These are phyloP conservation scores for Penaeus japonicus DNA, from an alignment of 1,140 invertebrate genomes.

Conservation along the genomic window DNA sequence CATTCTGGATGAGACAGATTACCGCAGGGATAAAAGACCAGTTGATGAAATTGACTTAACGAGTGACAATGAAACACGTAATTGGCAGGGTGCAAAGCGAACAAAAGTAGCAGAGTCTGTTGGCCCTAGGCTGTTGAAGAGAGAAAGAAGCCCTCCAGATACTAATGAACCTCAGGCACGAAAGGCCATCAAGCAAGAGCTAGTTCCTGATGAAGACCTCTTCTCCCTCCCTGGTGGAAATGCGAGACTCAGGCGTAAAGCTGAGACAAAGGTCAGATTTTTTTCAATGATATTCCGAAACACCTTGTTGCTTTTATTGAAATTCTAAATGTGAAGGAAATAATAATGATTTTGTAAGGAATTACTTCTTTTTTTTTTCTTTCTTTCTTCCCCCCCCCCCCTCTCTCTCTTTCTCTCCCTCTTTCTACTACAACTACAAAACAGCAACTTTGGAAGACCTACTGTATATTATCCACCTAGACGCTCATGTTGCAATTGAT, in stretches of 20 bases:
- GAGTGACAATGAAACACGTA: neutral
- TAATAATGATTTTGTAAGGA: too few species aligned
- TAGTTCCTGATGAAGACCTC: neutral
- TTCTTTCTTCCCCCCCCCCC: too few species aligned
- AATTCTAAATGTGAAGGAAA: too few species aligned
- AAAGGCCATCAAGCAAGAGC: neutral
- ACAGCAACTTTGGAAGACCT: too few species aligned
- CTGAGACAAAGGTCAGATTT: neutral
- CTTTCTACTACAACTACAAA: too few species aligned
- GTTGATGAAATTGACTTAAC: neutral
- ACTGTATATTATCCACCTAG: too few species aligned
- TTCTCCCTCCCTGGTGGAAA: neutral
- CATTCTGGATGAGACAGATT: constrained; percentile 9
- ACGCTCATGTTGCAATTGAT: too few species aligned
- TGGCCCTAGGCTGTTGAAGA: neutral
- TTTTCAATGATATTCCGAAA: too few species aligned
- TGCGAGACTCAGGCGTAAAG: neutral
- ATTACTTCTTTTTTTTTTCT: too few species aligned
- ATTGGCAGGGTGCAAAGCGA: neutral
- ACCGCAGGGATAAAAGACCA: neutral
- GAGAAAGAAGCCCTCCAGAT: neutral
- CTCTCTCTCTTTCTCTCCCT: too few species aligned
- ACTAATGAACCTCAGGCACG: neutral
- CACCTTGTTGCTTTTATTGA: too few species aligned
- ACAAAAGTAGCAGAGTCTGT: neutral